Conservation (phyloP, 2,888 invertebrate species). For the Timema cristinae region DNA sequence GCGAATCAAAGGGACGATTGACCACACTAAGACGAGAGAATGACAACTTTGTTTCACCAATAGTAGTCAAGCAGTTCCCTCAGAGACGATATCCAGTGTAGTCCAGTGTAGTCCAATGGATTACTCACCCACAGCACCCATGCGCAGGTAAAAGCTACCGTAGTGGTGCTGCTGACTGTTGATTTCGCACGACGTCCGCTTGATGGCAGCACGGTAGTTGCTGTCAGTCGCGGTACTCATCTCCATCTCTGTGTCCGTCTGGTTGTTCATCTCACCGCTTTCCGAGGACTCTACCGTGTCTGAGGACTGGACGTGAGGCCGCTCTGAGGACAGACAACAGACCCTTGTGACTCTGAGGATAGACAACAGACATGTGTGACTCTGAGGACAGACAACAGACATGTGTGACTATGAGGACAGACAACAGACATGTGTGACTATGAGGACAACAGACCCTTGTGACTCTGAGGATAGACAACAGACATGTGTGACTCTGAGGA, state of each 20-base stretch:
- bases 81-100: too few species aligned
- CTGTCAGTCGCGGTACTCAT: constrained; percentile 35
- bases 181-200: constrained; percentile 55
- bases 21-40: too few species aligned
- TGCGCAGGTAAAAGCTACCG: constrained; percentile 86
- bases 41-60: too few species aligned
- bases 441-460: background rate
- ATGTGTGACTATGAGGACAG: too few species aligned
- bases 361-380: too few species aligned
- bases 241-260: constrained; percentile 43
- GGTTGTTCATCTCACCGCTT: constrained; percentile 21
- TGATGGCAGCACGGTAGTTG: constrained; percentile 45
- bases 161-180: constrained; percentile 56
- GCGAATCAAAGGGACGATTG: too few species aligned
- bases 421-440: too few species aligned
- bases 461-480: constrained; percentile 15
- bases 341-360: too few species aligned
- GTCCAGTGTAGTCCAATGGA: background rate
- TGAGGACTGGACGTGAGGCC: constrained; percentile 22
- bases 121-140: constrained; percentile 80
- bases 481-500: constrained; percentile 9
- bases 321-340: constrained; percentile 16
- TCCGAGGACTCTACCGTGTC: constrained; percentile 28
- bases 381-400: too few species aligned
- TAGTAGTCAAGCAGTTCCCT: too few species aligned